These are phyloP conservation scores for Dasyprocta punctata DNA, from an alignment of 2,113 vertebrate species.

Conservation along the genomic window DNA sequence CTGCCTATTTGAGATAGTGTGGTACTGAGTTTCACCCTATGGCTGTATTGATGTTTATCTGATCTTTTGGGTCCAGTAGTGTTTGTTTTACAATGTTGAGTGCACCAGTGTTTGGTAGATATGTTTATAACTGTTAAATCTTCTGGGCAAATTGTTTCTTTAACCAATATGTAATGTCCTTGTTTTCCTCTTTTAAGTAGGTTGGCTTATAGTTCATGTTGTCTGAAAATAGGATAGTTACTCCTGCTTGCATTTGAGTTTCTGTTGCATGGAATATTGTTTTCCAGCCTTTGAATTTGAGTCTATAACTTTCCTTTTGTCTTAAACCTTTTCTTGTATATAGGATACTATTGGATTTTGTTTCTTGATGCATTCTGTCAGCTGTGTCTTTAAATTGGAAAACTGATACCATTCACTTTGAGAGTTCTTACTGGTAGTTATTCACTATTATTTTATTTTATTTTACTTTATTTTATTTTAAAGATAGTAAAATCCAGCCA, in stretches of 20 bases:
- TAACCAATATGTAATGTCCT: not conserved
- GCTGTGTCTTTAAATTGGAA: not conserved
- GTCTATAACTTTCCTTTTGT: not conserved
- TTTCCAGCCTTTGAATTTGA: not conserved
- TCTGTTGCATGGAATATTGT: not conserved
- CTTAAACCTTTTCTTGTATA: not conserved
- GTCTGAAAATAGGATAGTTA: not conserved
- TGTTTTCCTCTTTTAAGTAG: not conserved
- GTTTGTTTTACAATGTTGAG: not conserved
- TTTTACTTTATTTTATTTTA: no score
- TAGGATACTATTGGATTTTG: not conserved
- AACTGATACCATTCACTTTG: not conserved
- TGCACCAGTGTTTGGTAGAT: not conserved
- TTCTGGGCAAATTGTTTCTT: not conserved
- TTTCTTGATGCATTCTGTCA: not conserved
- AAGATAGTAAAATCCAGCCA: no score
- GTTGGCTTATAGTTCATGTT: not conserved
- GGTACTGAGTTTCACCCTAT: not conserved
- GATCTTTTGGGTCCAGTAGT: not conserved
- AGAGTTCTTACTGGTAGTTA: not conserved
- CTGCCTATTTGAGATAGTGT: not conserved
- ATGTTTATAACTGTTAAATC: not conserved
- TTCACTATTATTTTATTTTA: no score
- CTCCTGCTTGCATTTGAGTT: not conserved
- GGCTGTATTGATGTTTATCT: not conserved